Conservation (phyloP, 2,113 vertebrate species). For the Cyprinodon variegatus region DNA sequence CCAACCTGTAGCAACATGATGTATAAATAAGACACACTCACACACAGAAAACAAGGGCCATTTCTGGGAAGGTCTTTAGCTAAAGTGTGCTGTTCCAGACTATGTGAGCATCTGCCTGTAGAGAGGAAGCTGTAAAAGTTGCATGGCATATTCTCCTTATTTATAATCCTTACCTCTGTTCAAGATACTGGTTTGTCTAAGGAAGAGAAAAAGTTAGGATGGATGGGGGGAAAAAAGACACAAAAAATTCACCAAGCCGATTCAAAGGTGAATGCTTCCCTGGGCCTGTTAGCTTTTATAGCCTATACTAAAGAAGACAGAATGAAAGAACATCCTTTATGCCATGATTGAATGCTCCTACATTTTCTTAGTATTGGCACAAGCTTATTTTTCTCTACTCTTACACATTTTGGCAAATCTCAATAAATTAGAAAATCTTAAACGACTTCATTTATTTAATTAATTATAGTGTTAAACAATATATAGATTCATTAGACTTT, state of each 20-base stretch:
- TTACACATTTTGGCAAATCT: not conserved
- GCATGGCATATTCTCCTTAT: constrained; percentile 73
- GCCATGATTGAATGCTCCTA: constrained; percentile 68
- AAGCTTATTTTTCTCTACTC: constrained; percentile 46
- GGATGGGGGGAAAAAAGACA: not conserved
- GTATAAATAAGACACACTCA: not conserved
- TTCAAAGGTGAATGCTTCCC: constrained; percentile 68
- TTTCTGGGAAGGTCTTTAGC: constrained; percentile 52
- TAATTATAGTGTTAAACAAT: too few relatives aligned
- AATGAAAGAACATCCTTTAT: constrained; percentile 70
- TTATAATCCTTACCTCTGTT: constrained; percentile 78
- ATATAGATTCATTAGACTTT: too few relatives aligned
- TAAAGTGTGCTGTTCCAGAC: not conserved
- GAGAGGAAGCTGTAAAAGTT: constrained; percentile 33
- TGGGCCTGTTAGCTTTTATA: constrained; percentile 78
- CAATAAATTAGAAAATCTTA: not conserved
- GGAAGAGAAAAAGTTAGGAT: constrained; percentile 31
- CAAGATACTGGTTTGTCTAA: constrained; percentile 69
- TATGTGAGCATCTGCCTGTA: constrained; percentile 2
- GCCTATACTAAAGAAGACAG: constrained; percentile 71
- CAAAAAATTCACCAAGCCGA: constrained; percentile 58
- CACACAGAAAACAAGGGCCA: constrained; percentile 17
- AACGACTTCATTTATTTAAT: too few relatives aligned
- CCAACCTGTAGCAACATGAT: constrained; percentile 56
- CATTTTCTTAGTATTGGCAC: constrained; percentile 37